These are phyloP conservation scores for Sebastes miniatus DNA, from an alignment of 2,797 vertebrate species.

Conservation along the genomic window DNA sequence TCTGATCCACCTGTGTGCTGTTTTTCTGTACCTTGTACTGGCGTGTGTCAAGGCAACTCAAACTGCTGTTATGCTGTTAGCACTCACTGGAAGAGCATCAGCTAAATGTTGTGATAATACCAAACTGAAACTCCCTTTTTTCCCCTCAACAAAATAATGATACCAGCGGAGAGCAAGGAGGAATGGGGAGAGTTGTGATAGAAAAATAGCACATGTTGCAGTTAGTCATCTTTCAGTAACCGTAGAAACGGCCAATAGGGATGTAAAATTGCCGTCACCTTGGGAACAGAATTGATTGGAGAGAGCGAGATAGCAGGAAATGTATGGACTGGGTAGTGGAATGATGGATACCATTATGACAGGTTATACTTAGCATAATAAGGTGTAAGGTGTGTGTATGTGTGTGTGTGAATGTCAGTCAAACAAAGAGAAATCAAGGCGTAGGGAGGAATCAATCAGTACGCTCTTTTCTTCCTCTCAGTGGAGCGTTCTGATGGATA, in stretches of 20 bases:
- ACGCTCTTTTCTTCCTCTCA: constrained; percentile 30
- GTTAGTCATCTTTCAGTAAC: constrained; percentile 60
- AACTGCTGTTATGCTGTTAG: constrained; percentile 13
- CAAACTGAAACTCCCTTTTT: background rate
- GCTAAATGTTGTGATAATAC: constrained; percentile 3
- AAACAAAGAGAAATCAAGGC: constrained; percentile 61
- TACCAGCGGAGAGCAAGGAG: background rate
- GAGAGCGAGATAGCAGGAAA: constrained; percentile 30
- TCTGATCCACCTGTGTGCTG: background rate
- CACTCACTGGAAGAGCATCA: constrained; percentile 13
- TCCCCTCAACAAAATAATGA: background rate
- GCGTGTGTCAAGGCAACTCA: background rate
- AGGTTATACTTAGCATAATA: constrained; percentile 44
- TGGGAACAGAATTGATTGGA: constrained; percentile 54
- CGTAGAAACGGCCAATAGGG: constrained; percentile 54
- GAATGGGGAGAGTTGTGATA: constrained; percentile 1
- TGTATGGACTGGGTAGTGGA: constrained; percentile 27
- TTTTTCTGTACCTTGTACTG: background rate
- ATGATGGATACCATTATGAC: constrained; percentile 54
- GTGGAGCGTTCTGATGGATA: constrained; percentile 48
- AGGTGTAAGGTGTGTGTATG: constrained; percentile 26
- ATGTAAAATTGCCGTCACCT: constrained; percentile 60
- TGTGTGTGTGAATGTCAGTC: constrained; percentile 20
- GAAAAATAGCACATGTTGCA: constrained; percentile 51
- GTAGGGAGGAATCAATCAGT: constrained; percentile 51